A percentile compares a stretch with the other conserved stretches of the same genome.
These are phyloP conservation scores for Meteorus sp. DNA, from an alignment of 1,140 invertebrate genomes.

Conservation along the genomic window DNA sequence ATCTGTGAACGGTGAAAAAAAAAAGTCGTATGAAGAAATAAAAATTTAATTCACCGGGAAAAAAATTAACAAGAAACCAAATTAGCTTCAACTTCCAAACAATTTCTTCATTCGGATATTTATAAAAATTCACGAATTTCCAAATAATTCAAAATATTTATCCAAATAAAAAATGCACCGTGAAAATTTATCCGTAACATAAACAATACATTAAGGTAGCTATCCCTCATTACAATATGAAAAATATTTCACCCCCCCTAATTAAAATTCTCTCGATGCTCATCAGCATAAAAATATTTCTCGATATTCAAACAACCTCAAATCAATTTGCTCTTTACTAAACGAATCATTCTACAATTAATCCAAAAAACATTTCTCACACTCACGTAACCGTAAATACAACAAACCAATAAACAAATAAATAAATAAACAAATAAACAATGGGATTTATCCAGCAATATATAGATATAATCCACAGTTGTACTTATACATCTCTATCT, in stretches of 20 bases:
- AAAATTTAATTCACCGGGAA: too few relatives aligned
- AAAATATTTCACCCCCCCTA: not conserved
- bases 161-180: too few relatives aligned
- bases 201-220: not conserved
- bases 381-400: not conserved
- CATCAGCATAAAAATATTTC: not conserved
- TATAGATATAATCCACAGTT: not conserved
- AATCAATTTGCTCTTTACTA: not conserved
- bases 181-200: too few relatives aligned
- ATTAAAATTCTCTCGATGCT: not conserved
- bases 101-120: too few relatives aligned
- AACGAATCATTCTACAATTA: not conserved
- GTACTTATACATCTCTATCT: too few relatives aligned
- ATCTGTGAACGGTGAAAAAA: too few relatives aligned
- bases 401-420: not conserved
- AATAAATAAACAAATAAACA: not conserved
- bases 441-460: not conserved
- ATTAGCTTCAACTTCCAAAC: too few relatives aligned
- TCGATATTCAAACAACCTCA: not conserved
- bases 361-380: not conserved
- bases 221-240: not conserved
- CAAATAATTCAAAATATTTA: too few relatives aligned
- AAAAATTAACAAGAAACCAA: too few relatives aligned
- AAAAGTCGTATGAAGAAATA: too few relatives aligned
- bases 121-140: too few relatives aligned